Base-by-base conservation (phyloP, 2,888 invertebrate species). In the Xanthia togata region DNA sequence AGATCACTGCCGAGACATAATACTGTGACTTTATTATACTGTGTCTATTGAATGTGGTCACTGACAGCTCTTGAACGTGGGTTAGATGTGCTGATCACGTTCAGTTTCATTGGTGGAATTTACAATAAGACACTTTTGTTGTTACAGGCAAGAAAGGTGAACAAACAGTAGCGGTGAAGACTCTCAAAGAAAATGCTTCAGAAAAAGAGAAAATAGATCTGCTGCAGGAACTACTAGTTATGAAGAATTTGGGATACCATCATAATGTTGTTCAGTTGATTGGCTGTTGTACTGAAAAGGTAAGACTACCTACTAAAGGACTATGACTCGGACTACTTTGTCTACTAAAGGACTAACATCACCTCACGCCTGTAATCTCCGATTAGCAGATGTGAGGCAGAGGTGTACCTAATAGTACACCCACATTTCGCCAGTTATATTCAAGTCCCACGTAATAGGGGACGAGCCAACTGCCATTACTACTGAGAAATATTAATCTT, bases 181-280 rank as follows among this genome's bases (percentile, higher is more conserved):
- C 99, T 0, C 96, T 99, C n/a, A 99, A 99, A 95, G 99, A 99
- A 93, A 98, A 98, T 89, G 99, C 99, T 0, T 98, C 98, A 1
- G 99, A 99, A 91, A 97, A 98, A 74, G 99, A 99, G 92, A 97
- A 98, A 85, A 97, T 98, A 55, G 99, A 99, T 93, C 96, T 99
- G n/a, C 93, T 98, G 0, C 98, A 98, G 70, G 99, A 99, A 92
- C 94, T 99, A 50, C 97, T 98, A 89, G 98, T 99, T 50, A 99
- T 99, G 99, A 99, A 99, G 95, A 98, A 98, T 92, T 96, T 99
- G 75, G 98, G 98, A 68, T 98, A 98, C 0, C 99, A 99, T 96
- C 98, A 98, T 1, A 99, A 99, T 91, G 98, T 99, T 3, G 99
- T 99, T 0, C 97, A 98, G 55, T 96, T 99, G 38, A 96, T 99